Evolutionary conservation across 2,113 vertebrate species (phyloP).

Genomic region (Carlito syrichta): DNA sequence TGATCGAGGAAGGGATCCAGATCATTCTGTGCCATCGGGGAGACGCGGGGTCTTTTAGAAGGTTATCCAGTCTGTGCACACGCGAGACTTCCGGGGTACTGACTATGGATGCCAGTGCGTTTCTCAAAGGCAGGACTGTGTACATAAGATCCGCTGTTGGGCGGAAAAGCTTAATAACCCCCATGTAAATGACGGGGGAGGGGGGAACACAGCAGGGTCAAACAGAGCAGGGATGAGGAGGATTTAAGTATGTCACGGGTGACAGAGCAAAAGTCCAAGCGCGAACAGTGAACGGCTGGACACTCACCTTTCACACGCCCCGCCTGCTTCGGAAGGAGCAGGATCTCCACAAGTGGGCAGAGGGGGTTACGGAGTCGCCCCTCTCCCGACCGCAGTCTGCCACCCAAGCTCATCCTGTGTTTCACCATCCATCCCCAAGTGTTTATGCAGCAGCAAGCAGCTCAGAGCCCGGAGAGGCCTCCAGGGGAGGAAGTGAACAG

Average conservation of each 20-base stretch:
- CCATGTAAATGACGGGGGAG: neutral
- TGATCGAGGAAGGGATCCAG: neutral
- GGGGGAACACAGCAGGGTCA: neutral
- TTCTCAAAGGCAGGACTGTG: conserved; percentile 9
- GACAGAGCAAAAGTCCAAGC: neutral
- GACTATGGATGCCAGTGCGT: neutral
- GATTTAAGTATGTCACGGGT: neutral
- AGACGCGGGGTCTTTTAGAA: neutral
- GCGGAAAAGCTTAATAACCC: neutral
- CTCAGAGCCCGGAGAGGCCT: neutral
- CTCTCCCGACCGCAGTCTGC: neutral
- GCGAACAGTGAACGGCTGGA: neutral
- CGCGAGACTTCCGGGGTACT: neutral
- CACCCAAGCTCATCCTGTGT: no score
- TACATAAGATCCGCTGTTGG: neutral
- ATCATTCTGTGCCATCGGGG: neutral
- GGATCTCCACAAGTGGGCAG: neutral
- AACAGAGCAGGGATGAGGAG: neutral
- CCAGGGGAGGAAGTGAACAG: neutral
- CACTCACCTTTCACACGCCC: no score
- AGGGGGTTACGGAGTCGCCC: no score
- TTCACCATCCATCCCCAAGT: neutral
- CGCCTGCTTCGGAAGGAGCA: no score
- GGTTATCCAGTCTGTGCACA: neutral
- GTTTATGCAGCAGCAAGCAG: neutral